Evolutionary conservation across 2,888 invertebrate genomes (phyloP).

Genomic region (Miltochrista miniata): DNA sequence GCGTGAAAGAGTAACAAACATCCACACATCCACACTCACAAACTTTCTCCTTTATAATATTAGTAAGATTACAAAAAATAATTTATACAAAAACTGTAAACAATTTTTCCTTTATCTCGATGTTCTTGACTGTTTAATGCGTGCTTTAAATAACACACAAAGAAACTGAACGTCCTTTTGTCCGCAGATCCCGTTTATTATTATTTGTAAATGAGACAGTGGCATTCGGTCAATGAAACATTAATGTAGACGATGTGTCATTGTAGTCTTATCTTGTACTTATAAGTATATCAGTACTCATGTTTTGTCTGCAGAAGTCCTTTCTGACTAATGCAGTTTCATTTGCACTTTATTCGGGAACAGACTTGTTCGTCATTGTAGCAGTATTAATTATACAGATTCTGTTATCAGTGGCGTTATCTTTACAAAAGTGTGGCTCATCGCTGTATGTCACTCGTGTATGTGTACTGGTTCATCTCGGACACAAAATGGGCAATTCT

Average conservation of each 20-base stretch:
- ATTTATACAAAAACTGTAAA: too few relatives aligned
- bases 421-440: constrained; percentile 30
- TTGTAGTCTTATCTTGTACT: constrained; percentile 69
- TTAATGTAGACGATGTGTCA: constrained; percentile 70
- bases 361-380: constrained; percentile 54
- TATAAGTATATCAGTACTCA: constrained; percentile 54
- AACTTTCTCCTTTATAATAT: too few relatives aligned
- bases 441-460: constrained; percentile 34
- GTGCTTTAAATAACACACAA: constrained; percentile 1
- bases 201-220: constrained; percentile 37
- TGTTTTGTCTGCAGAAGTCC: constrained; percentile 58
- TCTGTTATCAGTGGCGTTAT: constrained; percentile 49
- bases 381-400: constrained; percentile 52
- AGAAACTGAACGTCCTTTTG: constrained; percentile 13
- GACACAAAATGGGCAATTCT: constrained; percentile 70
- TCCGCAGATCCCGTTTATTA: constrained; percentile 20
- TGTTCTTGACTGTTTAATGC: neutral
- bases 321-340: constrained; percentile 60
- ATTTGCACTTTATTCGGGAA: constrained; percentile 61
- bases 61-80: too few relatives aligned
- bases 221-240: constrained; percentile 58
- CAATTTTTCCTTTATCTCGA: neutral
- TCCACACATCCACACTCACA: too few relatives aligned
- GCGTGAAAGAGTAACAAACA: too few relatives aligned
- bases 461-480: constrained; percentile 38